These are phyloP conservation scores for Ammodytes dubius DNA, from an alignment of 2,113 vertebrate genomes.

Conservation along the genomic window DNA sequence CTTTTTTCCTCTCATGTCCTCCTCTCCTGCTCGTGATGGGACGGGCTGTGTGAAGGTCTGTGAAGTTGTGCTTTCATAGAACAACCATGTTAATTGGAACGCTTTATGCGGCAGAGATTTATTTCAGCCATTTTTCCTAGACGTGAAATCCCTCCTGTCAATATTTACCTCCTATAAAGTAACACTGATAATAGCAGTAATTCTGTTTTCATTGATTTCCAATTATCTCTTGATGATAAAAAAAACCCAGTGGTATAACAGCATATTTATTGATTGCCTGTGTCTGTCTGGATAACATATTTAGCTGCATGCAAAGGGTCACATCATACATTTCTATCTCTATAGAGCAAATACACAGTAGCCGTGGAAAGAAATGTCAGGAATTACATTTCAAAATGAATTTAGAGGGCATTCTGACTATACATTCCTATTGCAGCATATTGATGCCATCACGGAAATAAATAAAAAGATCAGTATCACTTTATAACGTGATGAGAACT, in stretches of 20 bases:
- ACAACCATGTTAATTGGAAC: slow-evolving; percentile 37
- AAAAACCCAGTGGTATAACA: slow-evolving; percentile 34
- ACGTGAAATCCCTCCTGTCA: slow-evolving; percentile 9
- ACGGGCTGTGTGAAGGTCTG: slow-evolving; percentile 38
- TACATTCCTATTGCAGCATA: not conserved
- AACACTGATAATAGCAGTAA: slow-evolving; percentile 14
- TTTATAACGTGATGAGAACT: no score
- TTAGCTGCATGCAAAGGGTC: not conserved
- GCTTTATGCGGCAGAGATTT: not conserved
- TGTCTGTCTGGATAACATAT: slow-evolving; percentile 28
- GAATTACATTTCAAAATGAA: not conserved
- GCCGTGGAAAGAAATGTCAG: not conserved
- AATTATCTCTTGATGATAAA: slow-evolving; percentile 42
- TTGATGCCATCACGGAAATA: no score
- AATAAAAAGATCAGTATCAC: no score
- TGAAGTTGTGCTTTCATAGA: slow-evolving; percentile 22
- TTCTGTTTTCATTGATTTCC: slow-evolving; percentile 40
- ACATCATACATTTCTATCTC: not conserved
- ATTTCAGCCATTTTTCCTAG: not conserved
- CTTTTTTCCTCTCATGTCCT: slow-evolving; percentile 40
- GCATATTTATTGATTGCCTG: slow-evolving; percentile 37
- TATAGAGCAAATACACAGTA: not conserved
- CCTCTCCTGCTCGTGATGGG: slow-evolving; percentile 20
- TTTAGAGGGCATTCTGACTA: not conserved
- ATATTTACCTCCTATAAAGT: not conserved